Base-by-base conservation (phyloP, 2,113 vertebrate genomes). In the Ciconia stormi region DNA sequence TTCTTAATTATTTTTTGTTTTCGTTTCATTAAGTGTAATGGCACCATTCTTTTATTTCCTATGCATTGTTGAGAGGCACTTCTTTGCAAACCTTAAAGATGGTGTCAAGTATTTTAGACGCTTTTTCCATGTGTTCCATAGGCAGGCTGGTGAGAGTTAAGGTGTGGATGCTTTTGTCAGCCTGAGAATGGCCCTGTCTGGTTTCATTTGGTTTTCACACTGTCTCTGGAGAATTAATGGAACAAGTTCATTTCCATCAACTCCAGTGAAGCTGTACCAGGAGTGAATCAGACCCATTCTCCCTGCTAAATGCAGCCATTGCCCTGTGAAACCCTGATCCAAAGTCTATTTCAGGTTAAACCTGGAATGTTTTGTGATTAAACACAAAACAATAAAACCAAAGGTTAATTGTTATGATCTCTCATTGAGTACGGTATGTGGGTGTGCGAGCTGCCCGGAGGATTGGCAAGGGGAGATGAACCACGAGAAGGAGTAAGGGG, bases 171-270 rank as follows among this genome's bases (percentile, higher is more conserved):
- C 63, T 67, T 91, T 82, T 92, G 70, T 88, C 91, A 94, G 47
- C 15, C 16, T 94, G 53, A 93, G 76, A 95, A 92, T 83, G 79
- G 52, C 71, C 62, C 85, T 93, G 94, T 95, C 87, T 82, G 65
- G 67, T 95, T 93, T 95, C 76, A 92, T 95, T 93, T 93, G 87
- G 67, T 22, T 93, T 92, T 92, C 56, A 53, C 58, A 52, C 36
- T 58, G 13, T 89, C 74, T 81, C 71, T 71, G 69, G 79, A 87
- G 89, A 88, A 83, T 93, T 91, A 96, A 90, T 93, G 78, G 72
- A 90, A 90, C 53, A 78, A 91, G 93, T 79, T 90, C 70, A 96
- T 93, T 96, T 94, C 88, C 70, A 74, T 16, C 1, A 0, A 49
- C 66, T 76, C 62, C 76, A 89, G 19, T 36, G 52, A 97, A 93